Percentiles rank a stretch among this genome's conserved stretches.
Conservation (phyloP, 1,140 invertebrate genomes). For the Lordiphosa clarofinis region DNA sequence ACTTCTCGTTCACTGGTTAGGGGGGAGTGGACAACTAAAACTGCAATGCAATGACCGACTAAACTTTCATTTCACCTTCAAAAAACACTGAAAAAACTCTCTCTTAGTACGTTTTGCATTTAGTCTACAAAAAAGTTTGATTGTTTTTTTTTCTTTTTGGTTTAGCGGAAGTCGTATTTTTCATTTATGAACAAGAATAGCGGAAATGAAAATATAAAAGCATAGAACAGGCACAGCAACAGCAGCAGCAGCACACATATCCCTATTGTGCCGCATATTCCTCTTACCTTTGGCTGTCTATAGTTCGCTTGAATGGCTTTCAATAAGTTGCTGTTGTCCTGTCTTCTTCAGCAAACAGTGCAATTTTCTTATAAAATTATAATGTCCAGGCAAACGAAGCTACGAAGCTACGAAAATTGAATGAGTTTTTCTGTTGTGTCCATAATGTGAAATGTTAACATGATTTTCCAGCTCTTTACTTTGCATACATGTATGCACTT, state of each 20-base stretch:
- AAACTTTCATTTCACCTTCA: constrained; percentile 72
- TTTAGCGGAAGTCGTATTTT: constrained; percentile 56
- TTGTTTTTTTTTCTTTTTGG: too few species aligned
- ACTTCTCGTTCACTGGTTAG: too few species aligned
- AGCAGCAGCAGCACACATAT: too few species aligned
- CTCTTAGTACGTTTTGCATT: constrained; percentile 26
- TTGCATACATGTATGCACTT: constrained; percentile 32
- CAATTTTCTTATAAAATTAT: constrained; percentile 73
- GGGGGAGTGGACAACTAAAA: too few species aligned
- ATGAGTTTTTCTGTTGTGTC: constrained; percentile 35
- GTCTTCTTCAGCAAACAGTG: constrained; percentile 23
- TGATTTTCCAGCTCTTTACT: constrained; percentile 58
- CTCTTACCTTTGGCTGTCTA: too few species aligned
- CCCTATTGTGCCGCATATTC: too few species aligned
- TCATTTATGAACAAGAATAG: constrained; percentile 53
- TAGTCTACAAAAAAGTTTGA: constrained; percentile 15
- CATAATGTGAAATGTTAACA: constrained; percentile 63
- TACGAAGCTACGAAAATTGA: constrained; percentile 66
- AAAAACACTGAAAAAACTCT: constrained; percentile 27
- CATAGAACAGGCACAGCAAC: constrained; percentile 7
- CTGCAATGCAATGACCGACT: constrained; percentile 59
- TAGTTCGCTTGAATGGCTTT: constrained; percentile 32
- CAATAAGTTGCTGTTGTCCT: constrained; percentile 27
- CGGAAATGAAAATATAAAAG: constrained; percentile 72
- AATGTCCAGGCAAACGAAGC: constrained; percentile 49